Conservation (phyloP, 2,888 invertebrate genomes). For the Hirtodrosophila cameraria region DNA sequence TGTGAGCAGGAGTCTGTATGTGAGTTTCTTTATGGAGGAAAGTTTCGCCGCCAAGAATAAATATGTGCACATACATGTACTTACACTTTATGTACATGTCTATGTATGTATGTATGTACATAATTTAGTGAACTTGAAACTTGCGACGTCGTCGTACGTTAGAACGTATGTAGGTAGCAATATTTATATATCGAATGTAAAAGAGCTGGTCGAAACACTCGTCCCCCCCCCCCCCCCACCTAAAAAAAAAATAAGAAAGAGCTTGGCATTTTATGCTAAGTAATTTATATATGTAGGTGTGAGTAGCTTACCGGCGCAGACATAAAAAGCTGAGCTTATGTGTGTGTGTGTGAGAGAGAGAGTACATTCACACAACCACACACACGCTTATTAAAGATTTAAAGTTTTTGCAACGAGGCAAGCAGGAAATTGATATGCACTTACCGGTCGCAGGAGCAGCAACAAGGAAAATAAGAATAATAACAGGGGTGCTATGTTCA, state of each 20-base stretch:
- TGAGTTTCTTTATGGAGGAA: constrained; percentile 70
- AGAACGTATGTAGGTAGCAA: constrained; percentile 21
- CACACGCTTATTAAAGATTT: constrained; percentile 71
- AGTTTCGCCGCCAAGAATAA: constrained; percentile 64
- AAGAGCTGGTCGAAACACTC: constrained; percentile 46
- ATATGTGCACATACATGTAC: constrained; percentile 55
- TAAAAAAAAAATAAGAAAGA: constrained; percentile 11
- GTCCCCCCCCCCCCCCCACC: constrained; percentile 2
- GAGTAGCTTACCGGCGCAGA: constrained; percentile 31
- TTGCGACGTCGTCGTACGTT: constrained; percentile 38
- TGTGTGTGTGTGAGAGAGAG: constrained; percentile 6
- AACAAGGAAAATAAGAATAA: constrained; percentile 57
- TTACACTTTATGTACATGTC: constrained; percentile 30
- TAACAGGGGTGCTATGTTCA: constrained; percentile 48
- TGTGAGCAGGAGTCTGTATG: constrained; percentile 34
- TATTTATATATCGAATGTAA: constrained; percentile 63
- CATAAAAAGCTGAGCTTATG: constrained; percentile 57
- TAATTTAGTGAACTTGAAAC: constrained; percentile 79
- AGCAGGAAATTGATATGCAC: constrained; percentile 75
- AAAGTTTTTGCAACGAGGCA: constrained; percentile 51
- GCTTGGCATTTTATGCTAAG: constrained; percentile 60
- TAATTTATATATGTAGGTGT: constrained; percentile 59
- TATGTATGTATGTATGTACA: constrained; percentile 53
- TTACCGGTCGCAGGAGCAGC: constrained; percentile 56
- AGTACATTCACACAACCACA: constrained; percentile 18